These are phyloP conservation scores for Acropora yongei DNA, from an alignment of 64 coral and sea anemone genomes.

Conservation along the genomic window DNA sequence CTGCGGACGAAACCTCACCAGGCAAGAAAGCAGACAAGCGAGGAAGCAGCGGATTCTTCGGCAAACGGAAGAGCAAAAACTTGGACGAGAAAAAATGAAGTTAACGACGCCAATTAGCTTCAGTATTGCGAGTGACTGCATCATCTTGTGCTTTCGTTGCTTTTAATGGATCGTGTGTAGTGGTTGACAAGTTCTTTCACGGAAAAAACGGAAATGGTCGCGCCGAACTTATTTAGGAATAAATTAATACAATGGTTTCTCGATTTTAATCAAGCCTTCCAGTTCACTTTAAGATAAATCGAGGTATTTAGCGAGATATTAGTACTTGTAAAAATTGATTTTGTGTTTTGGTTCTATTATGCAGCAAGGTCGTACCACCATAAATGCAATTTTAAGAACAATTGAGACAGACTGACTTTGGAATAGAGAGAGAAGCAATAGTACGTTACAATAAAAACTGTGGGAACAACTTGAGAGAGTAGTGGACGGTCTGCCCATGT, in stretches of 20 bases:
- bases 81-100: slow-evolving; percentile 57
- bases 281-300: background rate
- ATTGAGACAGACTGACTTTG: background rate
- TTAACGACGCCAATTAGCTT: background rate
- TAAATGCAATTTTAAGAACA: background rate
- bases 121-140: slow-evolving; percentile 9
- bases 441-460: background rate
- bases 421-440: too few species aligned
- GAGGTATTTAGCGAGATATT: background rate
- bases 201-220: background rate
- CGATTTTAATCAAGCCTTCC: background rate
- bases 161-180: slow-evolving; percentile 12
- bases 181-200: background rate
- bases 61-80: slow-evolving; percentile 91
- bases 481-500: background rate
- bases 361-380: background rate
- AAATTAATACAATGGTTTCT: slow-evolving; percentile 3
- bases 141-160: slow-evolving; percentile 25
- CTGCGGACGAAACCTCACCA: slow-evolving; percentile 32
- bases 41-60: slow-evolving; percentile 69
- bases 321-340: background rate
- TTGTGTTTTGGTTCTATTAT: background rate
- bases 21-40: slow-evolving; percentile 73
- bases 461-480: background rate
- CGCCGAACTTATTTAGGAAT: background rate